Evolutionary conservation across 2,113 vertebrate genomes (phyloP), one percentile per base, ranked within the genome.

Genomic region (Candoia aspera): DNA sequence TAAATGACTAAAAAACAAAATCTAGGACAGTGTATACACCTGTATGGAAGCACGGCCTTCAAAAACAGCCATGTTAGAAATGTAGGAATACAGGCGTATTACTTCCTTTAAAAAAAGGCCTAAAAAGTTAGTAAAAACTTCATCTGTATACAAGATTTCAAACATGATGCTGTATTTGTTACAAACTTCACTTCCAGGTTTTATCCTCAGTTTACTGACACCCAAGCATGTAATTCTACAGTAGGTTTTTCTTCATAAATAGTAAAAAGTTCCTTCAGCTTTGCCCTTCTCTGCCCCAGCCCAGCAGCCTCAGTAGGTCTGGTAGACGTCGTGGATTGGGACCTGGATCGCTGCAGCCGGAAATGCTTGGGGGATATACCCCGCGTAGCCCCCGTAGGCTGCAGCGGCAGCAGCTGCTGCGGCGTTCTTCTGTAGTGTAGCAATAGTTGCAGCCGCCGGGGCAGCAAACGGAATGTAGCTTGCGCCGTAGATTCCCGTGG

Each of bases 271-370:
- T 98, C 98, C 98, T 98, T 99, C 98, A 97, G 96, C 94, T 94
- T 97, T 93, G 23, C 8, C 92, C 6, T 29, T 26, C 33, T 0
- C 49, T 0, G 0, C 29, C 58, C 9, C 24, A n/a, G 86, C 95
- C 86, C 2, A 0, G 87, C 89, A 91, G 94, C 89, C 62, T 97
- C 98, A 99, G 96, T 99, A 99, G 9, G 98, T 99, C 97, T 98
- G 99, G 97, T 99, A 99, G 97, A 99, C 92, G 0, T 99, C 99
- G 0, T 99, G 99, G 89, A 99, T 98, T 90, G 99, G 99, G 89
- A 99, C 98, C 97, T 99, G 99, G 94, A 99, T 98, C 90, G 99
- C 94, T 0, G 99, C 96, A 0, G 98, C 94, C 0, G 99, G 99
- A 94, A 99, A 99, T 9, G 99, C 98, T 24, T 99, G 99, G 46